Percentiles rank a stretch among this genome's conserved stretches.
These are phyloP conservation scores for Echinops telfairi DNA, from an alignment of 2,113 vertebrate species.

Conservation along the genomic window DNA sequence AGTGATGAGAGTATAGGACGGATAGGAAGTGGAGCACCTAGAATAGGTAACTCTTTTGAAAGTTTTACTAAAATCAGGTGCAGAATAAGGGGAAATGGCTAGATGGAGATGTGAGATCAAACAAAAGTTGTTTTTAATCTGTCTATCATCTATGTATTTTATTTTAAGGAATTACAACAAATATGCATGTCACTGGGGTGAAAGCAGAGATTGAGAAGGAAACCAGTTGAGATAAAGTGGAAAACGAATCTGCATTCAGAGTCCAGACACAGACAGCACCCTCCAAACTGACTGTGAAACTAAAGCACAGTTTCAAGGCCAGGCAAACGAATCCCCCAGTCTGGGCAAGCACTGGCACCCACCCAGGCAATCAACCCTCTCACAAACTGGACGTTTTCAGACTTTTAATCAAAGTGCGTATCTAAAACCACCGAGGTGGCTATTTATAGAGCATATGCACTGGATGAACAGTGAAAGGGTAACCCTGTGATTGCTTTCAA, in stretches of 20 bases:
- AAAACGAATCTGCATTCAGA: neutral
- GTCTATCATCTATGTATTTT: neutral
- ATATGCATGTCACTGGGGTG: neutral
- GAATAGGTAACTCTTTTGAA: neutral
- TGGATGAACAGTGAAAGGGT: neutral
- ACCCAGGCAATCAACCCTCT: neutral
- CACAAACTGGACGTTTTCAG: neutral
- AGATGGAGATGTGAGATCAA: neutral
- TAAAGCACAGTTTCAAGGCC: neutral
- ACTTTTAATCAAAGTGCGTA: neutral
- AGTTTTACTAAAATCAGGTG: neutral
- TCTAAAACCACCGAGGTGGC: neutral
- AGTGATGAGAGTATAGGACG: neutral
- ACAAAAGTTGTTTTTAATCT: neutral
- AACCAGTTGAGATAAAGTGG: neutral
- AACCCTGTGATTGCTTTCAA: neutral
- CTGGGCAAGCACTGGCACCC: accelerated
- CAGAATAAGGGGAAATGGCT: neutral
- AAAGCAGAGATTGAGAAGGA: neutral
- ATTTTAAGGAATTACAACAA: neutral
- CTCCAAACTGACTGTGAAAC: neutral
- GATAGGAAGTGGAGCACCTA: neutral
- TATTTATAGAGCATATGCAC: neutral
- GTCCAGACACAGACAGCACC: no score
- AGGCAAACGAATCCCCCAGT: neutral